phyloP scores from a whole-genome alignment of 2,797 vertebrate genomes.

The Cyprinella venusta region DNA sequence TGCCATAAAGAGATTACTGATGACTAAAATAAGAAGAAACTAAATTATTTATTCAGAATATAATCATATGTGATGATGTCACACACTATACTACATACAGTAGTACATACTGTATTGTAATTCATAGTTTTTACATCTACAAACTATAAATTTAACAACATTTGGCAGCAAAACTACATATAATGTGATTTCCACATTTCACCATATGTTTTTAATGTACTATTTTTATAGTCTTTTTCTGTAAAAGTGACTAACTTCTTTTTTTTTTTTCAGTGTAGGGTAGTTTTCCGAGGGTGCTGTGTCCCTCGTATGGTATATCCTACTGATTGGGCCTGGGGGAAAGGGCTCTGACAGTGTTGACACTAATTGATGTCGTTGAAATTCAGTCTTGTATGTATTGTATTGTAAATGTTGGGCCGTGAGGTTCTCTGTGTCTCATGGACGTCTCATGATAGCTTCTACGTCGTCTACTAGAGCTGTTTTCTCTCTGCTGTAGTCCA shows the following conservation, averaged over 20 bases:
- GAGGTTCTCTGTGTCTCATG: constrained; percentile 5
- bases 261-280: too few species aligned
- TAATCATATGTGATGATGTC: too few species aligned
- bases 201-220: not conserved
- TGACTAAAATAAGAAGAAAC: not conserved
- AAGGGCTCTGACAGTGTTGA: not conserved
- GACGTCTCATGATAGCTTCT: not conserved
- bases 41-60: not conserved
- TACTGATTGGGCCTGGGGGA: not conserved
- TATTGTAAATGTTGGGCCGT: constrained; percentile 4
- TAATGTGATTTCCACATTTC: not conserved
- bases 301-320: not conserved
- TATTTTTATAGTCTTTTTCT: not conserved
- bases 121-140: not conserved
- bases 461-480: not conserved
- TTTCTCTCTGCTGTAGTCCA: constrained; percentile 47
- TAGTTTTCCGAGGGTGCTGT: not conserved
- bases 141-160: not conserved
- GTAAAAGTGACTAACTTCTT: not conserved
- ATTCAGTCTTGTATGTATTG: constrained; percentile 2
- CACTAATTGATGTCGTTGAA: not conserved
- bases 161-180: not conserved
- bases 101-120: not conserved
- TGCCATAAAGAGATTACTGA: not conserved
- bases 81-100: too few species aligned